Evolutionary conservation across 2,888 invertebrate genomes (phyloP), one percentile per base, ranked within the genome.

Genomic region (Brassicogethes aeneus): DNA sequence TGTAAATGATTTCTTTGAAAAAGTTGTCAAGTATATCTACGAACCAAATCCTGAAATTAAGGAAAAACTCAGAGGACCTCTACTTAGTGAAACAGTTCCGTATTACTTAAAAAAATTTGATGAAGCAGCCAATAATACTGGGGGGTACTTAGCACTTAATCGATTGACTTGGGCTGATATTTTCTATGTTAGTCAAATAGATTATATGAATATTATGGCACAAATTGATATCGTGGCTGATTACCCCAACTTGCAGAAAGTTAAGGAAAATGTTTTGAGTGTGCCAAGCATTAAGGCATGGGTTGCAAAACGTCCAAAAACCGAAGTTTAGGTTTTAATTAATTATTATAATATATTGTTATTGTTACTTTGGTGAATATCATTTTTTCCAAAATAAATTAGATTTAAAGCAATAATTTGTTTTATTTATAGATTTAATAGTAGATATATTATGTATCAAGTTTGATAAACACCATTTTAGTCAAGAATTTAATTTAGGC

Each of bases 81-180:
- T 23, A 10, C 10, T 23, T 23, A 23, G 10, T 10, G 23, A 23
- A 23, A 23, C 23, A 5, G 10, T 23, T 10, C 23, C 23, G n/a
- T n/a, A n/a, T 23, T 23, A 23, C 10, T 23, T 23, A 10, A 10
- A 23, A 5, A 23, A 23, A 23, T 23, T 23, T 23, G 23, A 23
- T n/a, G n/a, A n/a, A 5, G 10, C 10, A 5, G 23, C 23, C 5
- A n/a, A n/a, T n/a, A n/a, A n/a, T n/a, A n/a, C n/a, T n/a, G n/a
- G n/a, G n/a, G n/a, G n/a, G n/a, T n/a, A n/a, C n/a, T n/a, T n/a
- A n/a, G n/a, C n/a, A n/a, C n/a, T n/a, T n/a, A n/a, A n/a, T n/a
- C n/a, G n/a, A n/a, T n/a, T n/a, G n/a, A 76, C 79, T 16, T 81
- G 80, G 79, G 81, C 79, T 38, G 82, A 82, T 61, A 53, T 82